Percentiles rank a stretch among this genome's conserved stretches.
Conservation (phyloP, 2,113 vertebrate genomes). For the Piprites chloris region DNA sequence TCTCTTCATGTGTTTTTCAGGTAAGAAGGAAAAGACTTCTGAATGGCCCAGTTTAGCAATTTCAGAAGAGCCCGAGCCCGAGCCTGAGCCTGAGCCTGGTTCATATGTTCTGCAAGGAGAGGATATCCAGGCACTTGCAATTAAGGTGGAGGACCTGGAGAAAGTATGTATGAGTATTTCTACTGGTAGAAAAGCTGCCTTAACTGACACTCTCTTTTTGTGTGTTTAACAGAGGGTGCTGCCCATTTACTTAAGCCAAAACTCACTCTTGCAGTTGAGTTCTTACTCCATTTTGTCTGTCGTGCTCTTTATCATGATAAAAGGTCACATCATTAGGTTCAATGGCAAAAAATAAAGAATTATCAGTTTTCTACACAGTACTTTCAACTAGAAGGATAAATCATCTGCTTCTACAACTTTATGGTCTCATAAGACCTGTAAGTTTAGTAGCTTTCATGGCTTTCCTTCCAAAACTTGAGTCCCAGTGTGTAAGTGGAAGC, state of each 20-base stretch:
- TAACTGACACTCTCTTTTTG: background rate
- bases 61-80: slow-evolving; percentile 45
- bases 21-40: slow-evolving; percentile 51
- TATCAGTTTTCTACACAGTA: background rate
- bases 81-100: slow-evolving; percentile 32
- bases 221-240: background rate
- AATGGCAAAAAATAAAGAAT: background rate
- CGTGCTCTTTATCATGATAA: background rate
- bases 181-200: background rate
- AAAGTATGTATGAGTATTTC: slow-evolving; percentile 71
- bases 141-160: slow-evolving; percentile 70
- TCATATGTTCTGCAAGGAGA: slow-evolving; percentile 59
- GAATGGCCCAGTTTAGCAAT: slow-evolving; percentile 21
- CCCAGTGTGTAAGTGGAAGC: background rate
- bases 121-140: slow-evolving; percentile 73
- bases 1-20: slow-evolving; percentile 63
- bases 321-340: background rate
- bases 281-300: background rate
- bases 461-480: background rate
- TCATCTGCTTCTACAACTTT: background rate
- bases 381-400: background rate
- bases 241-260: background rate
- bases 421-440: background rate
- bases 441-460: background rate
- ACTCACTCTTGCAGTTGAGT: background rate